A percentile compares a stretch with the other conserved stretches of the same genome.
phyloP scores from a whole-genome alignment of 1,140 invertebrate species.

The Drosophila chauvacae region DNA sequence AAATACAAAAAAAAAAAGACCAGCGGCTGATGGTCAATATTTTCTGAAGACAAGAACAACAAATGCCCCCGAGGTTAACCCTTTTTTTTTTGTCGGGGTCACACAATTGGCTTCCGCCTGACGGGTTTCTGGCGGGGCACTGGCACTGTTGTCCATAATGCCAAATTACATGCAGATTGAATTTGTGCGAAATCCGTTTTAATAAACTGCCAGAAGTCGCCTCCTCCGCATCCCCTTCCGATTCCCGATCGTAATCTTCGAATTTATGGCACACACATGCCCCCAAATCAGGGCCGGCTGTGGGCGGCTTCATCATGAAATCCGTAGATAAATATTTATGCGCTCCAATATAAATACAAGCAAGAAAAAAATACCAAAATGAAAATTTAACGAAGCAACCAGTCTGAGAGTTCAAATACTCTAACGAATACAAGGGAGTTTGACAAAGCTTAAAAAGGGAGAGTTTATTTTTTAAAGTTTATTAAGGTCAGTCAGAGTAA shows the following conservation, averaged over 20 bases:
- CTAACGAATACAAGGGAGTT: neutral
- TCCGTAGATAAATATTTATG: conserved; percentile 75
- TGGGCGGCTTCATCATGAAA: conserved; percentile 33
- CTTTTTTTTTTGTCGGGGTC: conserved; percentile 28
- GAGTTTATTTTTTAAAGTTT: too few relatives aligned
- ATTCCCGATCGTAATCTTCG: conserved; percentile 59
- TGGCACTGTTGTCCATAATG: conserved; percentile 27
- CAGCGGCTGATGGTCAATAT: conserved; percentile 38
- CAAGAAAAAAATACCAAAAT: conserved; percentile 41
- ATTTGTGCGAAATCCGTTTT: conserved; percentile 72
- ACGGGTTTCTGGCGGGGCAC: neutral
- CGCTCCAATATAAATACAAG: conserved; percentile 72
- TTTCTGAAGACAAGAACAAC: conserved; percentile 33
- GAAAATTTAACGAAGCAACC: conserved; percentile 7
- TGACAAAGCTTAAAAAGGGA: neutral
- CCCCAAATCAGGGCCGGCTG: conserved; percentile 14
- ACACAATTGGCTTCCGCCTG: conserved; percentile 41
- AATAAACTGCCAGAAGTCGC: conserved; percentile 75
- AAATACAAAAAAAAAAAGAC: conserved; percentile 8
- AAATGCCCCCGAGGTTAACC: conserved; percentile 26
- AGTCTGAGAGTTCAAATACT: conserved; percentile 2
- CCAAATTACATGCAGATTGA: conserved; percentile 70
- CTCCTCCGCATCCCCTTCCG: neutral
- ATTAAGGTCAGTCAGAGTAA: neutral
- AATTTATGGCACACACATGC: conserved; percentile 59